phyloP scores from a whole-genome alignment of 2,797 vertebrate species.

The Danio choprae region DNA sequence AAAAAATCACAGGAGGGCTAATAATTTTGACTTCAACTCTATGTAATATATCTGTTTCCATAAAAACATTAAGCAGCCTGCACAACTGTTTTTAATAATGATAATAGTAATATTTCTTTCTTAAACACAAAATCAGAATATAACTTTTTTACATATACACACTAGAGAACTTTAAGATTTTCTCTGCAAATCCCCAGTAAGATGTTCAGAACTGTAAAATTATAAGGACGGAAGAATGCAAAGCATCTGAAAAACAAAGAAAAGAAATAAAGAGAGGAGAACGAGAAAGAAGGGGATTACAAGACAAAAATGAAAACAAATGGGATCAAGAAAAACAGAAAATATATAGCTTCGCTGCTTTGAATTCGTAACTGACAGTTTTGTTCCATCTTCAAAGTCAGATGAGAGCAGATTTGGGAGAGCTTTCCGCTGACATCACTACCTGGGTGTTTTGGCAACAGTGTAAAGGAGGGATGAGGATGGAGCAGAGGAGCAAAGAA shows the following conservation, averaged over 20 bases:
- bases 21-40: too few species aligned
- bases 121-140: not conserved
- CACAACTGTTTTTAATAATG: not conserved
- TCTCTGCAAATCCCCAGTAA: too few species aligned
- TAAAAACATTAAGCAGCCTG: slow-evolving; percentile 1
- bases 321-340: not conserved
- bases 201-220: too few species aligned
- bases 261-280: not conserved
- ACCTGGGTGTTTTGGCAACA: slow-evolving; percentile 61
- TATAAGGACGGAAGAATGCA: not conserved
- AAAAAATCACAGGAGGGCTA: too few species aligned
- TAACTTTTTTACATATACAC: too few species aligned
- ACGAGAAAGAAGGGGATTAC: not conserved
- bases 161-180: too few species aligned
- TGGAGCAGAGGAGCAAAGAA: slow-evolving; percentile 40
- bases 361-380: slow-evolving; percentile 49
- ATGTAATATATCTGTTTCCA: not conserved
- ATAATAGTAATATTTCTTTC: not conserved
- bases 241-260: not conserved
- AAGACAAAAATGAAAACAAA: not conserved
- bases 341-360: not conserved
- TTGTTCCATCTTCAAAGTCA: slow-evolving; percentile 53
- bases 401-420: slow-evolving; percentile 40
- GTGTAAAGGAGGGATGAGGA: slow-evolving; percentile 40
- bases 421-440: slow-evolving; percentile 51